These are phyloP conservation scores for Hippopotamyrus pictus DNA, from an alignment of 2,797 vertebrate species.

Conservation along the genomic window DNA sequence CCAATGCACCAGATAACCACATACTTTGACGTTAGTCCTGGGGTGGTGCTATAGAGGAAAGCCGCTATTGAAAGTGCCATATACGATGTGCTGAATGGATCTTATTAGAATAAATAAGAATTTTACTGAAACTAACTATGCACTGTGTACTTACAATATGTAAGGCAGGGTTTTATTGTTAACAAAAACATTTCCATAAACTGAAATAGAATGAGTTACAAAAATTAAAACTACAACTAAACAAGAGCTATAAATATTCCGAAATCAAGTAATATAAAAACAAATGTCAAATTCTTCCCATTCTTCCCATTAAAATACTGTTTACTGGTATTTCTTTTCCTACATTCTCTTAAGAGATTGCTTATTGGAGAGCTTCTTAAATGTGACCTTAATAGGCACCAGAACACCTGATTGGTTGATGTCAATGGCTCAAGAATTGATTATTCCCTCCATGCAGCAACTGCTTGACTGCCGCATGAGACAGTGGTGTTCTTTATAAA, in stretches of 20 bases:
- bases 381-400: no score
- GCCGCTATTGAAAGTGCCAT: not conserved
- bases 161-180: not conserved
- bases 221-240: not conserved
- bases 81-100: not conserved
- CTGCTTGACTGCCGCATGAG: not conserved
- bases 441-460: not conserved
- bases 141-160: not conserved
- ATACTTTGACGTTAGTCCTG: not conserved
- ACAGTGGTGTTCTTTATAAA: not conserved
- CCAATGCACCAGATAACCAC: not conserved
- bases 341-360: no score
- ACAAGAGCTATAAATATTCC: not conserved
- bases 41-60: not conserved
- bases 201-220: not conserved
- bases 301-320: not conserved
- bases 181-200: no score
- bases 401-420: no score
- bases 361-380: no score
- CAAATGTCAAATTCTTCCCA: not conserved
- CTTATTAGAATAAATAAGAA: not conserved
- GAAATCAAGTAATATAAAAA: not conserved
- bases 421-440: not conserved
- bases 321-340: not conserved
- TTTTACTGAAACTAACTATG: not conserved